Evolutionary conservation across 1,140 invertebrate species (phyloP).

Genomic region (Drosophila insularis): DNA sequence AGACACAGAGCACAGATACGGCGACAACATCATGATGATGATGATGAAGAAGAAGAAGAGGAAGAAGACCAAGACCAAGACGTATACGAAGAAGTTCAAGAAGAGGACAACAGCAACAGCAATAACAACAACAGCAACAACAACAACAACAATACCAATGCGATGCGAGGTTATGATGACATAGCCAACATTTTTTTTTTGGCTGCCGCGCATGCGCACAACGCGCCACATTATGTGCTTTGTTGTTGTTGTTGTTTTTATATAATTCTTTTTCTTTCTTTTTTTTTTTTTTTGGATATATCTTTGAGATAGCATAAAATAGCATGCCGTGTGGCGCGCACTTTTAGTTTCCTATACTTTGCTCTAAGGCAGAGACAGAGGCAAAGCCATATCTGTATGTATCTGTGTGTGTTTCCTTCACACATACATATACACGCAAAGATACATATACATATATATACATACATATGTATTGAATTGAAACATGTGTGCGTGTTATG

Average conservation of each 20-base stretch:
- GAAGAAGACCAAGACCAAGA: neutral
- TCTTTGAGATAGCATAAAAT: constrained; percentile 10
- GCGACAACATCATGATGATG: neutral
- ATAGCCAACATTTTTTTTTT: constrained; percentile 48
- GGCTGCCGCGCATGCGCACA: constrained; percentile 26
- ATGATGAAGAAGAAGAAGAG: neutral
- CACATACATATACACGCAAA: constrained; percentile 21
- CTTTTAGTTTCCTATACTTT: constrained; percentile 5
- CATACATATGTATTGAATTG: neutral
- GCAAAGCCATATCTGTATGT: neutral
- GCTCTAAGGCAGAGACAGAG: neutral
- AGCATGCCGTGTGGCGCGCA: constrained; percentile 9
- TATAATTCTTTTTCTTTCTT: neutral
- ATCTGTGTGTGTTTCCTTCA: constrained; percentile 6
- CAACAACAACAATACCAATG: neutral
- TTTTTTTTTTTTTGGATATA: neutral
- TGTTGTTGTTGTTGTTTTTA: constrained; percentile 32
- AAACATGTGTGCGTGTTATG: constrained; percentile 64
- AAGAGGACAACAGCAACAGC: neutral
- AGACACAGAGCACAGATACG: constrained; percentile 32
- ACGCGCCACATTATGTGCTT: constrained; percentile 14
- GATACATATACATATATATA: neutral
- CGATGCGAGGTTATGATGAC: constrained; percentile 62
- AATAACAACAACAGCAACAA: neutral
- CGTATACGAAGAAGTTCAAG: constrained; percentile 2